A percentile compares a stretch with the other conserved stretches of the same genome.
phyloP scores from a whole-genome alignment of 2,797 vertebrate genomes.

The Austrolebias charrua region DNA sequence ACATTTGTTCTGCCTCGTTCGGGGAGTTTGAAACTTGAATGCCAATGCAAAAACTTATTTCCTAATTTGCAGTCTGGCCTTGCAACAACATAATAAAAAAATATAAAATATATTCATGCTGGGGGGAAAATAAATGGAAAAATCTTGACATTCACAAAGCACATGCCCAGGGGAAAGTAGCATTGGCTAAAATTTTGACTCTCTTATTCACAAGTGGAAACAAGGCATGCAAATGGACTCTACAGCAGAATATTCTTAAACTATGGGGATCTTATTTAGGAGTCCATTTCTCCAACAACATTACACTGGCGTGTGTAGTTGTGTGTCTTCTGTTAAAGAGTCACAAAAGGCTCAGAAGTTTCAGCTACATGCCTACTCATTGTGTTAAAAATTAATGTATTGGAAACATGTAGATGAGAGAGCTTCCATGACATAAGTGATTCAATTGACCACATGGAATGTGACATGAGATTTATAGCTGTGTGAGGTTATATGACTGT shows the following conservation, averaged over 20 bases:
- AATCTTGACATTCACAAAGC: not conserved
- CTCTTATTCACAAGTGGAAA: not conserved
- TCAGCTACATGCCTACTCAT: conserved; percentile 16
- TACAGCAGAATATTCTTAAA: not conserved
- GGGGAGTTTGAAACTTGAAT: not conserved
- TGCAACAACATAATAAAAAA: not conserved
- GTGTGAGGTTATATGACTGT: conserved; percentile 48
- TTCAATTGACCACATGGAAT: conserved; percentile 52
- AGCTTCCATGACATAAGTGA: conserved; percentile 39
- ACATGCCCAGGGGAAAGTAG: not conserved
- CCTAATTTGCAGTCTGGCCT: not conserved
- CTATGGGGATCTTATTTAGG: conserved; percentile 4
- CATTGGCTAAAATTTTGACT: not conserved
- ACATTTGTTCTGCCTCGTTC: not conserved
- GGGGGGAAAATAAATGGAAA: not conserved
- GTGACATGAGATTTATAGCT: conserved; percentile 60
- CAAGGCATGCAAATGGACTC: conserved; percentile 12
- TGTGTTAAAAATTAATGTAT: conserved; percentile 26
- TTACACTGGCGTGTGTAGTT: not conserved
- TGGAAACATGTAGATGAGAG: conserved; percentile 36
- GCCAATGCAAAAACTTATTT: not conserved
- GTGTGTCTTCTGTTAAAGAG: conserved; percentile 14
- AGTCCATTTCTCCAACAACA: not conserved
- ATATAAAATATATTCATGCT: not conserved
- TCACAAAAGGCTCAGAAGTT: not conserved